phyloP scores from a whole-genome alignment of 2,113 vertebrate species.

The Corydoras maculifer region DNA sequence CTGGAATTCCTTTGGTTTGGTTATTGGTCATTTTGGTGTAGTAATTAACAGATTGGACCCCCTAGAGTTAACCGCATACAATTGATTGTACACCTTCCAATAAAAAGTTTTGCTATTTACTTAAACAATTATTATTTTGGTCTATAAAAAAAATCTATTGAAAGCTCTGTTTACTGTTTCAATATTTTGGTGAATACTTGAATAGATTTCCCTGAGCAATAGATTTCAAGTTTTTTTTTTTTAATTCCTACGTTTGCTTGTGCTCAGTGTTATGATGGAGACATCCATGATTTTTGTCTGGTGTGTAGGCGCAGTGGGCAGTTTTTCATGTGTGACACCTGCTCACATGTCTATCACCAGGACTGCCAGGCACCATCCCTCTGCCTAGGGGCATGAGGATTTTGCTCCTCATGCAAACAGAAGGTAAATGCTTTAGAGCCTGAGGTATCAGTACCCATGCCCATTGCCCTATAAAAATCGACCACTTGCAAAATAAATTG shows the following conservation, averaged over 20 bases:
- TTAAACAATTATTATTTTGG: no score
- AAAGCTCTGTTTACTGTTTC: no score
- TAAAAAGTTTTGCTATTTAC: no score
- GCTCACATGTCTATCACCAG: conserved; percentile 82
- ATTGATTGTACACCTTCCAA: no score
- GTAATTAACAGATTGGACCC: no score
- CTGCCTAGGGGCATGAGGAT: conserved; percentile 88
- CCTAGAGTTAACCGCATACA: no score
- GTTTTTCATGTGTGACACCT: conserved; percentile 84
- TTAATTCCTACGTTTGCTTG: not conserved
- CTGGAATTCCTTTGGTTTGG: no score
- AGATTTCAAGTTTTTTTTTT: not conserved
- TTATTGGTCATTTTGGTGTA: no score
- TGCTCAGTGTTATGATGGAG: conserved; percentile 54
- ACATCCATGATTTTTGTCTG: conserved; percentile 84
- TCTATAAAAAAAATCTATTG: no score
- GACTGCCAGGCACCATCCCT: conserved; percentile 82
- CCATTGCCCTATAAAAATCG: not conserved
- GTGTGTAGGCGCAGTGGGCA: conserved; percentile 83
- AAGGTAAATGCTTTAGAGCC: conserved; percentile 64
- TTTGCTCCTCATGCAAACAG: conserved; percentile 80
- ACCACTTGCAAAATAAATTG: no score
- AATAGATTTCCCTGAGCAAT: not conserved
- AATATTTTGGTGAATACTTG: not conserved
- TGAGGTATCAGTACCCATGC: not conserved